These are phyloP conservation scores for Poeciliopsis infans DNA, from an alignment of 2,797 vertebrate species.

Conservation along the genomic window DNA sequence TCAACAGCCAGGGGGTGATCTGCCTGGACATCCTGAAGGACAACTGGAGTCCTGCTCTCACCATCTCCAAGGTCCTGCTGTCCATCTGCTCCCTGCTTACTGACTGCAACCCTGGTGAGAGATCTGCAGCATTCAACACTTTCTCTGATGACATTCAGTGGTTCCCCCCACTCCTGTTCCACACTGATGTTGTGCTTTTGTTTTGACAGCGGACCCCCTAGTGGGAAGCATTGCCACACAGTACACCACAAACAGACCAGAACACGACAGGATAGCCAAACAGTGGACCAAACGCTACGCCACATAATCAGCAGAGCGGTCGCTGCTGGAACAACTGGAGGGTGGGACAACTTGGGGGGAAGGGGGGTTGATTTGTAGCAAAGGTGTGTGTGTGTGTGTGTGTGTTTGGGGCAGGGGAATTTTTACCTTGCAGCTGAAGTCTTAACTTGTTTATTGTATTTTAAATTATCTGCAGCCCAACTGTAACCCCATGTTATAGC, in stretches of 20 bases:
- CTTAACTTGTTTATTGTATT: slow-evolving; percentile 79
- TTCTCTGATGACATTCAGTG: neutral
- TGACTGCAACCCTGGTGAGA: slow-evolving; percentile 95
- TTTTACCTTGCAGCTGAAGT: slow-evolving; percentile 82
- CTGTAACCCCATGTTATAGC: slow-evolving; percentile 75
- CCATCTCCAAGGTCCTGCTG: slow-evolving; percentile 91
- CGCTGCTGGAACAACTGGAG: neutral
- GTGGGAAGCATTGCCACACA: slow-evolving; percentile 95
- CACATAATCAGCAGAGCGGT: slow-evolving; percentile 1
- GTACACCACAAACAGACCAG: slow-evolving; percentile 93
- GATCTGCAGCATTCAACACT: neutral
- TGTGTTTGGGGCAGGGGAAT: slow-evolving; percentile 75
- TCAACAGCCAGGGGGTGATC: slow-evolving; percentile 93
- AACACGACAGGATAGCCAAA: slow-evolving; percentile 97
- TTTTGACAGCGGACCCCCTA: slow-evolving; percentile 86
- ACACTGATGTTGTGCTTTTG: slow-evolving; percentile 6
- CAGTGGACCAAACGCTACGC: slow-evolving; percentile 85
- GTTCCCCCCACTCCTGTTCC: neutral
- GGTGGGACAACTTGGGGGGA: slow-evolving; percentile 69
- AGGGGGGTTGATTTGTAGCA: slow-evolving; percentile 12
- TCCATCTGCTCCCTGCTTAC: slow-evolving; percentile 89
- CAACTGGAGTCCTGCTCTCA: slow-evolving; percentile 89
- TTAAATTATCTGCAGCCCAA: slow-evolving; percentile 87
- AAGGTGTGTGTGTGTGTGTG: slow-evolving; percentile 42
- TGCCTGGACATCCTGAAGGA: slow-evolving; percentile 83